These are phyloP conservation scores for Drosophila macrospina DNA, from an alignment of 2,888 invertebrate species.

Conservation along the genomic window DNA sequence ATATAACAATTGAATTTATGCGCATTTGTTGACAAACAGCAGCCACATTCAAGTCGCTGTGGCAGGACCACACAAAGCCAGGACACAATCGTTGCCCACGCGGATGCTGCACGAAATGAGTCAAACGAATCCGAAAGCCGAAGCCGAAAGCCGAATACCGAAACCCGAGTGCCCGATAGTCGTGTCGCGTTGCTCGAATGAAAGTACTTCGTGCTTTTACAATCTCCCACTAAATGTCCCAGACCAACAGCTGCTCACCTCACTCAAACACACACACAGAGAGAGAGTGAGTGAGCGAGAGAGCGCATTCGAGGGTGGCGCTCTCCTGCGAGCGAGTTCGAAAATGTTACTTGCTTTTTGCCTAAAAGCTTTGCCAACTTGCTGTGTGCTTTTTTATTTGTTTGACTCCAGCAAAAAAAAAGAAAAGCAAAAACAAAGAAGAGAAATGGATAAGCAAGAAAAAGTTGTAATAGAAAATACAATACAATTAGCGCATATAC, in stretches of 20 bases:
- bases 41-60: slow-evolving; percentile 7
- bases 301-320: slow-evolving; percentile 4
- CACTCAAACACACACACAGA: not conserved
- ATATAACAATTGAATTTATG: slow-evolving; percentile 54
- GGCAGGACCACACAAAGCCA: slow-evolving; percentile 32
- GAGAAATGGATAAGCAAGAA: slow-evolving; percentile 6
- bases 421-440: not conserved
- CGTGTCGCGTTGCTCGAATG: too few species aligned
- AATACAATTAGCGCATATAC: slow-evolving; percentile 58
- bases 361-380: slow-evolving; percentile 33
- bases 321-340: slow-evolving; percentile 27
- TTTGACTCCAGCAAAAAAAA: slow-evolving; percentile 32
- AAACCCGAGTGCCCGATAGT: not conserved
- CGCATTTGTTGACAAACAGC: slow-evolving; percentile 62
- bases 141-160: not conserved
- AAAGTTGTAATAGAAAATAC: slow-evolving; percentile 57
- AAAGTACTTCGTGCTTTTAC: slow-evolving; percentile 29
- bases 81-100: slow-evolving; percentile 41
- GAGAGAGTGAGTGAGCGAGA: not conserved
- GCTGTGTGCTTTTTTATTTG: slow-evolving; percentile 56
- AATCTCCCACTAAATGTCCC: slow-evolving; percentile 7
- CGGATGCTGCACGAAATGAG: slow-evolving; percentile 64
- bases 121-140: slow-evolving; percentile 3
- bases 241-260: slow-evolving; percentile 28
- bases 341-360: slow-evolving; percentile 27